Evolutionary conservation across 2,113 vertebrate species (phyloP).

Genomic region (Psittacus erithacus): DNA sequence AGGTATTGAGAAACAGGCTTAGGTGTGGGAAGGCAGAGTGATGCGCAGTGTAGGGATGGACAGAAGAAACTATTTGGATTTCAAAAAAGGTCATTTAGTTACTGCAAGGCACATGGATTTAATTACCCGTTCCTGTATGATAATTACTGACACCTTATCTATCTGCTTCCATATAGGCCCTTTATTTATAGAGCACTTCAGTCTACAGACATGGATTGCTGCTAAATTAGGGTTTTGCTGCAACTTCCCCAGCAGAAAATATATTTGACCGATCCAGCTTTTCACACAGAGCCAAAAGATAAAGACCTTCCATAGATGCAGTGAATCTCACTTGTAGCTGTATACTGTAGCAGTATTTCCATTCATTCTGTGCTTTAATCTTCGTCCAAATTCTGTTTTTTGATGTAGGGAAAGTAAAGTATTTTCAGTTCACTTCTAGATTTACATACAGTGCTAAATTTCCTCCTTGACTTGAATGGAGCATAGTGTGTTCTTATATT

Average conservation of each 20-base stretch:
- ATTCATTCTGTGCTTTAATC: not conserved
- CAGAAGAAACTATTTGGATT: not conserved
- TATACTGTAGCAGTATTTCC: not conserved
- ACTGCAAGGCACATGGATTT: not conserved
- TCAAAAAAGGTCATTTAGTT: not conserved
- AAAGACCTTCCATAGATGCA: not conserved
- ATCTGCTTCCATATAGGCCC: not conserved
- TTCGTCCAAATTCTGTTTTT: not conserved
- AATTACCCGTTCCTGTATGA: not conserved
- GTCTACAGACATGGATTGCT: not conserved
- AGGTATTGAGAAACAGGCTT: not conserved
- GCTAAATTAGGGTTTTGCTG: not conserved
- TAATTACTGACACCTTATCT: constrained; percentile 4
- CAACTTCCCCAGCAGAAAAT: not conserved
- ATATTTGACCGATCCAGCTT: not conserved
- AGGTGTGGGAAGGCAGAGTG: not conserved
- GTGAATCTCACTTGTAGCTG: not conserved
- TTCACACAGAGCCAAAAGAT: not conserved
- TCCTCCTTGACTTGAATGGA: not conserved
- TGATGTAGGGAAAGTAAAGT: not conserved
- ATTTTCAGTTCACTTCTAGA: not conserved
- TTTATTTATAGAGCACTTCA: not conserved
- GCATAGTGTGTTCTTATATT: not conserved
- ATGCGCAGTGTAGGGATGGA: not conserved
- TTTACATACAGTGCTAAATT: not conserved